Evolutionary conservation across 1,140 invertebrate species (phyloP), one percentile per base, ranked within the genome.

Genomic region (Zaprionus capensis): DNA sequence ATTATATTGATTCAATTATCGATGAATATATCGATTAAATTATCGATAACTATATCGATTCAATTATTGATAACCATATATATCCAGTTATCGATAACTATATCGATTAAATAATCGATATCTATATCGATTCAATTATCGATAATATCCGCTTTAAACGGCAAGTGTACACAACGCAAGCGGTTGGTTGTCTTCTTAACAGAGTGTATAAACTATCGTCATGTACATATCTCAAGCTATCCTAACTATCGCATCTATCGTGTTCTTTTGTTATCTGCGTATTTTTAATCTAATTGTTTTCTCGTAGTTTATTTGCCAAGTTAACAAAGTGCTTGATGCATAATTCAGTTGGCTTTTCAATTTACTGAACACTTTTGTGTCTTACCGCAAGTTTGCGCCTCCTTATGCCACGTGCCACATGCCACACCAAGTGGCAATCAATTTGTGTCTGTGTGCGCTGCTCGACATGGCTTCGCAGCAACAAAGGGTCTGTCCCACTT

Each of bases 401-500:
- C 49, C 34, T 22, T 22, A 49, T 58, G 55, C 55, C 38, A 44
- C 53, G 31, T 63, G 61, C 31, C 46, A 67, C 55, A 41, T 67
- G 65, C 65, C 65, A 58, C 41, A 53, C 15, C 51, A 26, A 53
- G 51, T 24, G 20, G 36, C 51, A 56, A 66, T 66, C 64, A 66
- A 57, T 66, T 65, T 53, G 36, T 36, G 34, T 12, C 14, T 22
- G 46, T 38, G 49, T 65, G 34, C 28, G 49, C 46, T 36, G 31
- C 51, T 22, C 34, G n/a, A 65, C 49, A 65, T 38, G 12, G 20
- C 53, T 41, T 41, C 12, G 36, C 34, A 55, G 14, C 15, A 28
- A 34, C 31, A 53, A 64, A 64, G 49, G 6, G 20, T 41, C 22
- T 38, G 34, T 11, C 11, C 22, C 34, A 55, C 31, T 38, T 36